Evolutionary conservation across 1,140 invertebrate genomes (phyloP).

Genomic region (Lysiphlebus fabarum): DNA sequence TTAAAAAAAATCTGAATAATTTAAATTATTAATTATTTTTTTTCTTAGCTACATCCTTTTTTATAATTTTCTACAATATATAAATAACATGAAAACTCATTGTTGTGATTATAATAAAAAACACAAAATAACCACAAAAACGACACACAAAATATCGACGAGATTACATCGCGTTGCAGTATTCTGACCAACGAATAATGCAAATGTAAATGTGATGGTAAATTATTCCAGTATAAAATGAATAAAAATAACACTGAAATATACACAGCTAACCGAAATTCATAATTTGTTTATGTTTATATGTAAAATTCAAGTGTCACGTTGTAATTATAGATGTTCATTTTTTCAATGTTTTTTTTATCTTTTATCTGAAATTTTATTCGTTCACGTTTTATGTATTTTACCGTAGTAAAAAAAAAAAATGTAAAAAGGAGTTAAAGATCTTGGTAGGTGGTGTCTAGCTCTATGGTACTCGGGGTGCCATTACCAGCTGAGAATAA

Average conservation of each 20-base stretch:
- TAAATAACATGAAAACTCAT: slow-evolving; percentile 2
- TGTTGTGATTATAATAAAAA: slow-evolving; percentile 52
- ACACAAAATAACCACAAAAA: slow-evolving; percentile 32
- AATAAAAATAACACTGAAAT: slow-evolving; percentile 54
- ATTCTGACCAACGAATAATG: slow-evolving; percentile 29
- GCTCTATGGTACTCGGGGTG: slow-evolving; percentile 10
- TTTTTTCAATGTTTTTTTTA: too few relatives aligned
- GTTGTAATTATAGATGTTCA: not conserved
- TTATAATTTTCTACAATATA: too few relatives aligned
- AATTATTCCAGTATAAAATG: slow-evolving; percentile 50
- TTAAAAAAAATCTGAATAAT: too few relatives aligned
- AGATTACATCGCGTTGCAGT: slow-evolving; percentile 42
- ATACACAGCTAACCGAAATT: slow-evolving; percentile 36
- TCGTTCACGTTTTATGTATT: too few relatives aligned
- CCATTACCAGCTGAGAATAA: slow-evolving; percentile 39
- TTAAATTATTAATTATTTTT: too few relatives aligned
- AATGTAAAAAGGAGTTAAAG: too few relatives aligned
- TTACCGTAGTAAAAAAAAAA: too few relatives aligned
- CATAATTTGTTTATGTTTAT: slow-evolving; percentile 10
- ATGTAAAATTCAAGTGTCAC: not conserved
- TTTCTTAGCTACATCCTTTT: too few relatives aligned
- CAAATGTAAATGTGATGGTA: slow-evolving; percentile 52
- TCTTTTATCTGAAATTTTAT: too few relatives aligned
- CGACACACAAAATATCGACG: slow-evolving; percentile 50
- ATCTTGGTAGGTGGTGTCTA: too few relatives aligned